phyloP scores from a whole-genome alignment of 2,113 vertebrate species.

The Ceratotherium simum region DNA sequence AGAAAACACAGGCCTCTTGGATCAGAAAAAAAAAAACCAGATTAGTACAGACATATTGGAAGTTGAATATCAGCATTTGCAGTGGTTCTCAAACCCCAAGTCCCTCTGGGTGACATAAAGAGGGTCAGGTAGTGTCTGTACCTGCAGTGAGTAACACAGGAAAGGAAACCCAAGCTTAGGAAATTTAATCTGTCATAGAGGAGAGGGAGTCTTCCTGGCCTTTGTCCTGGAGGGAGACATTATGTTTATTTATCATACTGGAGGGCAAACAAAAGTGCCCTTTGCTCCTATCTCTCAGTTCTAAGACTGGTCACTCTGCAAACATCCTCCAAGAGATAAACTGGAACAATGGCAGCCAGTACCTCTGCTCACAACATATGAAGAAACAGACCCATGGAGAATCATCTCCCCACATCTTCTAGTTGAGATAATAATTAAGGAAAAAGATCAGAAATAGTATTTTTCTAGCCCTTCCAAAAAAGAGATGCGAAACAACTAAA shows the following conservation, averaged over 20 bases:
- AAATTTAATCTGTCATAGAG: rapidly evolving
- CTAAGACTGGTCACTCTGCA: neutral
- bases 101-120: neutral
- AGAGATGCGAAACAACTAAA: neutral
- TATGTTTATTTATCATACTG: rapidly evolving
- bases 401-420: neutral
- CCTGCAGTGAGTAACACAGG: rapidly evolving
- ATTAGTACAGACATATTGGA: neutral
- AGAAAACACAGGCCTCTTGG: neutral
- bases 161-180: neutral
- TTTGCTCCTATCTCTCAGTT: neutral
- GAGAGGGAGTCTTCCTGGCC: neutral
- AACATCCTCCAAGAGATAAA: neutral
- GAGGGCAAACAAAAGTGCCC: neutral
- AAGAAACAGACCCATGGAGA: neutral
- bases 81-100: neutral
- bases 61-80: neutral
- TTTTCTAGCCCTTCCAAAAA: neutral
- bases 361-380: neutral
- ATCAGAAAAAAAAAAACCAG: neutral
- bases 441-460: neutral
- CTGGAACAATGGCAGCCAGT: rapidly evolving
- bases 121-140: no score
- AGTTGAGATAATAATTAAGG: neutral
- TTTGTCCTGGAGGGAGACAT: rapidly evolving